phyloP scores from a whole-genome alignment of 2,888 invertebrate species.

The Troides oblongomaculatus region DNA sequence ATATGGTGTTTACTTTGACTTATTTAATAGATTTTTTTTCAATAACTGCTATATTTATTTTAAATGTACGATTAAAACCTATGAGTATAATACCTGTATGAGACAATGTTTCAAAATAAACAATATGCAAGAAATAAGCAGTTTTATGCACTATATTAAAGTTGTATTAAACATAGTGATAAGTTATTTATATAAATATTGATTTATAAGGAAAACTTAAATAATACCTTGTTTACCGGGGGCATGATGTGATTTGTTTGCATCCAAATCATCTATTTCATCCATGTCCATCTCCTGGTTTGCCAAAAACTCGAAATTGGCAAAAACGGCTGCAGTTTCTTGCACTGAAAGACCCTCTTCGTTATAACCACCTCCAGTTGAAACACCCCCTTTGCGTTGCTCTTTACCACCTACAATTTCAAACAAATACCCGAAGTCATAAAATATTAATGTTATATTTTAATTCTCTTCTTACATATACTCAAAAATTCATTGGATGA shows the following conservation, averaged over 20 bases:
- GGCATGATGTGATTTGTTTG: constrained; percentile 72
- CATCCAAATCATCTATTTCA: constrained; percentile 90
- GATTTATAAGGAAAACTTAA: constrained; percentile 6
- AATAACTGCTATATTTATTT: no score
- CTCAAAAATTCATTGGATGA: no score
- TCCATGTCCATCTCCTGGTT: constrained; percentile 94
- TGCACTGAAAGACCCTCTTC: constrained; percentile 72
- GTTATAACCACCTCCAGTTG: constrained; percentile 61
- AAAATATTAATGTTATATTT: no score
- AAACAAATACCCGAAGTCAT: background rate
- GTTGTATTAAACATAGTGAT: background rate
- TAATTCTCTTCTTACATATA: no score
- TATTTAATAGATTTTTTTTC: background rate
- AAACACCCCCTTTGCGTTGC: constrained; percentile 58
- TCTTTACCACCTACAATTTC: constrained; percentile 49
- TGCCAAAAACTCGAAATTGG: constrained; percentile 96
- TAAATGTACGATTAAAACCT: constrained; percentile 15
- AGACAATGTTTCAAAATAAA: background rate
- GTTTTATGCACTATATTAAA: background rate
- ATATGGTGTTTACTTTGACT: background rate
- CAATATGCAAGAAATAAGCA: no score
- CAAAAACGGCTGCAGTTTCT: constrained; percentile 94
- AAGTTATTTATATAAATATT: background rate
- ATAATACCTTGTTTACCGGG: constrained; percentile 63
- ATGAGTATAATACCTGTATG: constrained; percentile 1